These are phyloP conservation scores for Spheniscus humboldti DNA, from an alignment of 2,797 vertebrate species.

Conservation along the genomic window DNA sequence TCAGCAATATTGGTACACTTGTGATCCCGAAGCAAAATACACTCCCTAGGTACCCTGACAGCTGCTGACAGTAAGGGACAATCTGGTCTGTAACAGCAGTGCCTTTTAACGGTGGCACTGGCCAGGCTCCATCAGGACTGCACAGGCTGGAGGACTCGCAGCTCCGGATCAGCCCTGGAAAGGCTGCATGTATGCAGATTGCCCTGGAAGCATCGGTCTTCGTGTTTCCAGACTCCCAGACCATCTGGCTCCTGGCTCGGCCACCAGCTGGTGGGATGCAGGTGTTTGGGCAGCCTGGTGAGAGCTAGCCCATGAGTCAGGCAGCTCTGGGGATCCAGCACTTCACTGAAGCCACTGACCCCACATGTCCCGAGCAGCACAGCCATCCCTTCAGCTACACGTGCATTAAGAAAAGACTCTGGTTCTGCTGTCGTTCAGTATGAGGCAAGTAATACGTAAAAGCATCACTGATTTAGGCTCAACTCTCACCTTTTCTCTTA, in stretches of 20 bases:
- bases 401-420: accelerated
- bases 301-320: not conserved
- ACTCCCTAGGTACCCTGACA: not conserved
- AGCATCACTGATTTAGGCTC: not conserved
- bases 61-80: conserved; percentile 15
- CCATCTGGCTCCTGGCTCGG: conserved; percentile 40
- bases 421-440: not conserved
- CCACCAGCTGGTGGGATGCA: not conserved
- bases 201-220: not conserved
- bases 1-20: not conserved
- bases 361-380: accelerated
- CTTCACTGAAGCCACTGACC: not conserved
- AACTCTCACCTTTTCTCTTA: not conserved
- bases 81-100: conserved; percentile 9
- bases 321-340: not conserved
- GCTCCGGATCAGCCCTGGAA: not conserved
- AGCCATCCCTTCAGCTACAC: not conserved
- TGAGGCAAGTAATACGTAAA: accelerated
- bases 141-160: not conserved
- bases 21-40: not conserved
- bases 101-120: not conserved
- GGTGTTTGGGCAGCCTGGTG: not conserved
- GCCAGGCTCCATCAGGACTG: not conserved
- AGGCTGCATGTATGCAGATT: not conserved
- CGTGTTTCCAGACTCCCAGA: not conserved